Evolutionary conservation across 2,113 vertebrate species (phyloP).

Genomic region (Pterophyllum scalare): DNA sequence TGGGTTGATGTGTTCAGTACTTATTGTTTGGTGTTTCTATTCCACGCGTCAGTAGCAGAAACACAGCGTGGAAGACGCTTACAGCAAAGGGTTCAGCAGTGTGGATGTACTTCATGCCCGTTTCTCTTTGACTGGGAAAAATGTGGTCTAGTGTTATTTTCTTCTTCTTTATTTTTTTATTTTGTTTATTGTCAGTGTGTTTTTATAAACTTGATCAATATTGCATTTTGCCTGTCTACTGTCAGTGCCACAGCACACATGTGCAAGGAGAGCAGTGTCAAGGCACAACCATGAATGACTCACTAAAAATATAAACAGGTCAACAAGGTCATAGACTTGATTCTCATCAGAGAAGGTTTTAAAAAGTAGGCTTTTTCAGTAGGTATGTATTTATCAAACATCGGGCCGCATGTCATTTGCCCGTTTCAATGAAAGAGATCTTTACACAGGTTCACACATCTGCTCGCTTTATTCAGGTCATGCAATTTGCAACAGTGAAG

Average conservation of each 20-base stretch:
- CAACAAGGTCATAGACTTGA: conserved; percentile 2
- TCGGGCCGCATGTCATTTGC: no score
- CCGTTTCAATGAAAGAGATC: neutral
- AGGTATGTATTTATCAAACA: no score
- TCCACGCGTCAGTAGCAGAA: neutral
- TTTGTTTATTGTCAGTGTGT: neutral
- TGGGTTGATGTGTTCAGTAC: neutral
- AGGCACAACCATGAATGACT: neutral
- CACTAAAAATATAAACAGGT: neutral
- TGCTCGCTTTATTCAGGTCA: neutral
- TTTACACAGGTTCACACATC: neutral
- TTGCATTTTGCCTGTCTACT: neutral
- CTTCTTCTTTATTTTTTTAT: neutral
- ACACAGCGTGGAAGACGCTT: neutral
- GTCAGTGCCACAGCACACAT: neutral
- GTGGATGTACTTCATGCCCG: neutral
- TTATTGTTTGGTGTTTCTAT: no score
- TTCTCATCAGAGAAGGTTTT: neutral
- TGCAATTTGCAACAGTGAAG: neutral
- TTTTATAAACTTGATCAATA: neutral
- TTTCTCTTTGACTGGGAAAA: neutral
- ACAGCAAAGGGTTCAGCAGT: neutral
- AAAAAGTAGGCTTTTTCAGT: neutral
- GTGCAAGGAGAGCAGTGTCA: no score
- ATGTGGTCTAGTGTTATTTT: neutral